Percentiles rank a stretch among this genome's conserved stretches.
Conservation (phyloP, 2,888 invertebrate genomes). For the Calliopum simillimum region DNA sequence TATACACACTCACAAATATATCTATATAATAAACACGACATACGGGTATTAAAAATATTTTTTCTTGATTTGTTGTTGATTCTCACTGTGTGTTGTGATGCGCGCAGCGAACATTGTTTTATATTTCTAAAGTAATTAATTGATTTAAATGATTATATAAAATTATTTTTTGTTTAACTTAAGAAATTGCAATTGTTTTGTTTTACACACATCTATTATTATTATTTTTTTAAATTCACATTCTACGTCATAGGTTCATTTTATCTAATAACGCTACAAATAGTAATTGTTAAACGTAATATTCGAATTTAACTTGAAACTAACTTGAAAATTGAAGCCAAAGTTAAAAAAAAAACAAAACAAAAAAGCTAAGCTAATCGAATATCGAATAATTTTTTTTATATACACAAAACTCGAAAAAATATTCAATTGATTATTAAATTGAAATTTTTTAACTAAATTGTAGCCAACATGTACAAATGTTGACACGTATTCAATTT, state of each 20-base stretch:
- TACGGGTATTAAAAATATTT: slow-evolving; percentile 11
- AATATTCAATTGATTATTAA: slow-evolving; percentile 24
- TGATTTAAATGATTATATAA: slow-evolving; percentile 21
- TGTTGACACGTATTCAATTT: not conserved
- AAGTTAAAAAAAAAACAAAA: slow-evolving; percentile 23
- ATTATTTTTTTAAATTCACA: slow-evolving; percentile 1
- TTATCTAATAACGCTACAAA: slow-evolving; percentile 25
- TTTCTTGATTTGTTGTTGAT: slow-evolving; percentile 1
- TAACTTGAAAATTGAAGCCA: slow-evolving; percentile 33
- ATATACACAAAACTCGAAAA: slow-evolving; percentile 20
- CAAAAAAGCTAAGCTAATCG: slow-evolving; percentile 32
- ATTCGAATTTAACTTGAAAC: slow-evolving; percentile 35
- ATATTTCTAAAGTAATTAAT: slow-evolving; percentile 19
- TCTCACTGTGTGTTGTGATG: slow-evolving; percentile 10
- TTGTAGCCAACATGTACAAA: not conserved
- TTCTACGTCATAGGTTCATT: not conserved
- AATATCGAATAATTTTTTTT: slow-evolving; percentile 26
- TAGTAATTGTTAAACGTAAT: slow-evolving; percentile 24
- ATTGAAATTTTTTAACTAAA: slow-evolving; percentile 5
- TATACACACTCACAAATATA: slow-evolving; percentile 26
- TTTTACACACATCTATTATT: not conserved
- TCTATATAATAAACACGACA: slow-evolving; percentile 2
- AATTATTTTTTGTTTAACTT: slow-evolving; percentile 14
- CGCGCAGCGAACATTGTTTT: slow-evolving; percentile 22
- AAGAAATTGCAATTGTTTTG: slow-evolving; percentile 29